Evolutionary conservation across 2,113 vertebrate species (phyloP), one percentile per base, ranked within the genome.

Genomic region (Alosa alosa): DNA sequence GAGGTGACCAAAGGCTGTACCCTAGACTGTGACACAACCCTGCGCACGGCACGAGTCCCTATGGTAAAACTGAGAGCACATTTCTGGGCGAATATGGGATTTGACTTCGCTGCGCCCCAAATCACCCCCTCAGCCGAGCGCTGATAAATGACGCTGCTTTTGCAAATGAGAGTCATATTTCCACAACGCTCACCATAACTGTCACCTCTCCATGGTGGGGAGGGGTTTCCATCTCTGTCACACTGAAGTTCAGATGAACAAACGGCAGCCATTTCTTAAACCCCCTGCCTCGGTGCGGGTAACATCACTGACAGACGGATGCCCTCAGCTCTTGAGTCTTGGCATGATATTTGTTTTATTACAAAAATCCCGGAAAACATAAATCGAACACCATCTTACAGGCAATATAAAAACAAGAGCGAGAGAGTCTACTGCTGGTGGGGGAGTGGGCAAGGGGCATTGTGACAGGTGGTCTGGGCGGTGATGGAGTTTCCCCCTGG

Each of bases 151-250:
- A 78, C 13, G 36, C 72, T 78, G 72, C 72, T 78, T 78, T 78
- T 78, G 72, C 72, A 78, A 78, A 78, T 78, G 72, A 78, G 72
- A 72, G n/a, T 78, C 72, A 78, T 78, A 78, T 78, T 78, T 78
- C 25, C 72, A 78, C 72, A 3, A 11, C 13, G 3, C 72, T 78
- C 72, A 15, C 72, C 72, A 78, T 39, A 41, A 78, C 72, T 78
- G 72, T 78, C 72, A 78, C 31, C 36, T 78, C 31, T 1, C 72
- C 25, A 17, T 78, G 72, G 72, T 15, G 13, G 64, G 64, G n/a
- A 10, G 72, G 31, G 31, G 72, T 2, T 36, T 78, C 72, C 72
- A 39, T 39, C 72, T 78, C 36, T 17, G 72, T 39, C 72, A 78
- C 10, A 31, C 31, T 39, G 31, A 78, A 18, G 72, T 17, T 36